These are phyloP conservation scores for Balearica regulorum DNA, from an alignment of 2,797 vertebrate species.

Conservation along the genomic window DNA sequence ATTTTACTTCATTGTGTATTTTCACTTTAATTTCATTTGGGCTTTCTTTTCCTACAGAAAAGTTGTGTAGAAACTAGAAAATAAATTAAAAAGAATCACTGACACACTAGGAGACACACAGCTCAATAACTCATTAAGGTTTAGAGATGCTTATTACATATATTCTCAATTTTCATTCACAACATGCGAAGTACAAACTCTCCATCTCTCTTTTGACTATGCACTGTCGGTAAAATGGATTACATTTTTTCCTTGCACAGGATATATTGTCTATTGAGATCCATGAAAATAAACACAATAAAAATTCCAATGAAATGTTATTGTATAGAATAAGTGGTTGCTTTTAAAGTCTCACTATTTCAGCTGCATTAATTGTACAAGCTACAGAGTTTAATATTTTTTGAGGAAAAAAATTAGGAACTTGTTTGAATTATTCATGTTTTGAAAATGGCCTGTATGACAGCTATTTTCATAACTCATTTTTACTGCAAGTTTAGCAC, in stretches of 20 bases:
- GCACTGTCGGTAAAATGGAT: neutral
- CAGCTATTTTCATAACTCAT: conserved; percentile 43
- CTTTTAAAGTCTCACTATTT: conserved; percentile 13
- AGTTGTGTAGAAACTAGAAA: conserved; percentile 17
- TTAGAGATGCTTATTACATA: conserved; percentile 42
- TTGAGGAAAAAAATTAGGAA: neutral
- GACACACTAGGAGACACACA: conserved; percentile 23
- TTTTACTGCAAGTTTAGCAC: conserved; percentile 36
- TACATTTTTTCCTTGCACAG: neutral
- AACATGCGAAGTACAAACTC: conserved; percentile 12
- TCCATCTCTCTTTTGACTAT: conserved; percentile 28
- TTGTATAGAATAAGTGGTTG: conserved; percentile 11
- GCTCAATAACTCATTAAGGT: conserved; percentile 57
- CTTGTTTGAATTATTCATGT: conserved; percentile 33
- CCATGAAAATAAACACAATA: conserved; percentile 42
- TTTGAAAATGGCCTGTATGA: conserved; percentile 36
- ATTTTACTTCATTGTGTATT: conserved; percentile 3
- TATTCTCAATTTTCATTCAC: conserved; percentile 46
- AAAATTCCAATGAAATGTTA: neutral
- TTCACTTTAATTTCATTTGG: neutral
- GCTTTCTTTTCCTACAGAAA: conserved; percentile 15
- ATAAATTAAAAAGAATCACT: conserved; percentile 40
- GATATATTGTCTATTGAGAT: conserved; percentile 10
- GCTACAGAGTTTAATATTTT: conserved; percentile 10
- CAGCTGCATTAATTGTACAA: conserved; percentile 41